These are phyloP conservation scores for Drosophila paramelanica DNA, from an alignment of 2,888 invertebrate genomes.

Conservation along the genomic window DNA sequence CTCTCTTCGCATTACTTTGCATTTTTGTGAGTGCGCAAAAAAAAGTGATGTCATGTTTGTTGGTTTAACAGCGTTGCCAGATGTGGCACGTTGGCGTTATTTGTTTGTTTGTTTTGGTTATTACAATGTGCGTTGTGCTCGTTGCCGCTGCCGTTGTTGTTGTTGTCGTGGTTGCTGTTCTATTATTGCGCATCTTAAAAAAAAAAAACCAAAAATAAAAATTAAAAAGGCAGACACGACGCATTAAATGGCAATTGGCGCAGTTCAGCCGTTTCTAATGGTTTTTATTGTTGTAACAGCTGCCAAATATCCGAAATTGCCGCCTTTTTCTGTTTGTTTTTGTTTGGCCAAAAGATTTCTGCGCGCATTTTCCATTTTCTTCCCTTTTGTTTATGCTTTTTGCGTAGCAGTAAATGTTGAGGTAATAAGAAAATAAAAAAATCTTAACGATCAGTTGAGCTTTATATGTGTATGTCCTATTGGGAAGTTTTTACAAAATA, in stretches of 20 bases:
- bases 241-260: conserved; percentile 44
- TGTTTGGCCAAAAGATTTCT: conserved; percentile 51
- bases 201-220: conserved; percentile 19
- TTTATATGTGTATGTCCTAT: neutral
- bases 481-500: neutral
- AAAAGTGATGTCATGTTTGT: conserved; percentile 82
- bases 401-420: conserved; percentile 1
- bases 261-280: conserved; percentile 33
- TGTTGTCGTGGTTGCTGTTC: conserved; percentile 33
- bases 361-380: conserved; percentile 28
- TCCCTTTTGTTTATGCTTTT: neutral
- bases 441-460: neutral
- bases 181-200: conserved; percentile 60
- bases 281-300: conserved; percentile 52
- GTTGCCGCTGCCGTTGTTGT: conserved; percentile 31
- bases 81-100: conserved; percentile 55
- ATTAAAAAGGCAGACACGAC: conserved; percentile 11
- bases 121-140: conserved; percentile 48
- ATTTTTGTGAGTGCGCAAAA: conserved; percentile 75
- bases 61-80: conserved; percentile 74
- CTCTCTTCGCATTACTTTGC: conserved; percentile 63
- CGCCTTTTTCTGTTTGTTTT: conserved; percentile 63
- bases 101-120: conserved; percentile 53
- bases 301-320: conserved; percentile 60
- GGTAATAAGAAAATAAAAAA: neutral